These are phyloP conservation scores for Nemotelus nigrinus DNA, from an alignment of 2,888 invertebrate genomes.

Conservation along the genomic window DNA sequence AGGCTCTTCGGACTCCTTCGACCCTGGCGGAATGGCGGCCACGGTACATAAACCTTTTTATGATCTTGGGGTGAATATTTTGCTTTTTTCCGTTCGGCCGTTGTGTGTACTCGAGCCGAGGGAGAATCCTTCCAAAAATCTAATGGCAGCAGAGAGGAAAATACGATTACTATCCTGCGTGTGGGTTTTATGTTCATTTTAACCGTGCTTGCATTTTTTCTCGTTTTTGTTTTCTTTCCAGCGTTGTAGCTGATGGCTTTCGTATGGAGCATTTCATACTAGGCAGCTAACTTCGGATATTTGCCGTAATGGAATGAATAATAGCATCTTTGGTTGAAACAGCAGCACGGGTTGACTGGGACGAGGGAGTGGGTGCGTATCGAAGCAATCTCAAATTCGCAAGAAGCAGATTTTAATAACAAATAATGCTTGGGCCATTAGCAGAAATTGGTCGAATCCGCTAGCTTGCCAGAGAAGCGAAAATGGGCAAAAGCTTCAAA, in stretches of 20 bases:
- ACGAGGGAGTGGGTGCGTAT: neutral
- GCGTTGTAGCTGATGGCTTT: constrained; percentile 13
- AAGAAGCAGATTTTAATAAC: constrained; percentile 42
- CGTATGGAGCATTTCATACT: neutral
- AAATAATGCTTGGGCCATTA: constrained; percentile 42
- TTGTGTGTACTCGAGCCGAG: constrained; percentile 28
- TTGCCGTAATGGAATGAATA: constrained; percentile 43
- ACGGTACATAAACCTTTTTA: constrained; percentile 45
- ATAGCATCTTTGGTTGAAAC: neutral
- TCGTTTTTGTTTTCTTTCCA: constrained; percentile 26
- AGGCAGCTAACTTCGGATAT: constrained; percentile 12
- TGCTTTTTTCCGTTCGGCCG: constrained; percentile 40
- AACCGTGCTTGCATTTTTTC: constrained; percentile 35
- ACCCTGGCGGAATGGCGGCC: constrained; percentile 9
- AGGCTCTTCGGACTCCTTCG: neutral
- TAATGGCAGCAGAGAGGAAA: constrained; percentile 39
- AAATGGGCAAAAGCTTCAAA: neutral
- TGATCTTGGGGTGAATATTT: constrained; percentile 42
- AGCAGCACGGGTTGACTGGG: neutral
- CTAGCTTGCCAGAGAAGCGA: neutral
- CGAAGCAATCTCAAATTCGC: constrained; percentile 14
- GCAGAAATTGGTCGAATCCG: constrained; percentile 37
- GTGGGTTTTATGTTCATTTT: constrained; percentile 43
- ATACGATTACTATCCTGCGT: constrained; percentile 44
- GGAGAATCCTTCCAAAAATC: constrained; percentile 44